These are phyloP conservation scores for Sigmodon hispidus DNA, from an alignment of 2,113 vertebrate genomes.

Conservation along the genomic window DNA sequence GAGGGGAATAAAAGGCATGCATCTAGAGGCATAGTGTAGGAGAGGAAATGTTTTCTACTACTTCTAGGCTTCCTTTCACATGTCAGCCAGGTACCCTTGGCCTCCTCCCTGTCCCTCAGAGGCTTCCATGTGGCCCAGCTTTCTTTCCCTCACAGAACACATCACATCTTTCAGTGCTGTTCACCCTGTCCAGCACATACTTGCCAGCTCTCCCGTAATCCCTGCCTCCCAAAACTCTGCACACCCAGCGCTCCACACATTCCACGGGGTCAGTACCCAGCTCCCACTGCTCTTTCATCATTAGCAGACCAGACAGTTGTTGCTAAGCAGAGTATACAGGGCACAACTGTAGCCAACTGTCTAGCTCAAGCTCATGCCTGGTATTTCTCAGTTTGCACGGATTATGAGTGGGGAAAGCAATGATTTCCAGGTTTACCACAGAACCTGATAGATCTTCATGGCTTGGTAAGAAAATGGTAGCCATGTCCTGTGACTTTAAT, in stretches of 20 bases:
- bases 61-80: neutral
- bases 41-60: neutral
- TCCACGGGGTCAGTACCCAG: constrained; percentile 71
- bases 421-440: constrained; percentile 55
- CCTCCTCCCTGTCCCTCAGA: neutral
- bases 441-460: neutral
- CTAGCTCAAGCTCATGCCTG: constrained; percentile 43
- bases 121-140: neutral
- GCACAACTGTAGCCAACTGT: constrained; percentile 50
- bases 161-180: constrained; percentile 80
- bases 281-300: constrained; percentile 71
- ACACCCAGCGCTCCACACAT: constrained; percentile 81
- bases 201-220: constrained; percentile 81
- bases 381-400: constrained; percentile 72
- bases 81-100: neutral
- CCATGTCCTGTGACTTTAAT: neutral
- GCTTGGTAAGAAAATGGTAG: neutral
- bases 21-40: neutral
- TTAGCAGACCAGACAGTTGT: constrained; percentile 59
- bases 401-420: constrained; percentile 50
- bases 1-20: neutral
- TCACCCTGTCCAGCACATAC: neutral
- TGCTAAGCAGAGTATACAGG: constrained; percentile 67
- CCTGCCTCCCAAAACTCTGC: constrained; percentile 81
- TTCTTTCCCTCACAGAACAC: constrained; percentile 46